These are phyloP conservation scores for Catharus ustulatus DNA, from an alignment of 2,797 vertebrate genomes.

Conservation along the genomic window DNA sequence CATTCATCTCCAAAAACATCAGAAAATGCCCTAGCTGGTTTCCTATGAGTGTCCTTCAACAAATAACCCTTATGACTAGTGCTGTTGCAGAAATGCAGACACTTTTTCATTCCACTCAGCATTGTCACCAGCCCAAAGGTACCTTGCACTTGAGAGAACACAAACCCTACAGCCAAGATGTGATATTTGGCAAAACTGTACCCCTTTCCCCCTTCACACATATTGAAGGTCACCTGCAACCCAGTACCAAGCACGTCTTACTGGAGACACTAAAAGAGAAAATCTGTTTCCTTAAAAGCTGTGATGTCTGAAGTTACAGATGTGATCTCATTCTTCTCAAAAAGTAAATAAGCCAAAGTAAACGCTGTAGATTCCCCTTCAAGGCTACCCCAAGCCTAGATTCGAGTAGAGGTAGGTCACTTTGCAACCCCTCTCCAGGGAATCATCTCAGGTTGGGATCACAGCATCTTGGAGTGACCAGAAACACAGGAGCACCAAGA, in stretches of 20 bases:
- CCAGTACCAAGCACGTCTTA: background rate
- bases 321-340: background rate
- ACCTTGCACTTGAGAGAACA: background rate
- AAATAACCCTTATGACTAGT: background rate
- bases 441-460: background rate
- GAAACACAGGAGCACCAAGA: accelerated
- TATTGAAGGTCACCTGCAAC: background rate
- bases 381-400: too few species aligned
- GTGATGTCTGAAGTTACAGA: accelerated
- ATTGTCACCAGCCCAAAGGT: background rate
- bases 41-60: background rate
- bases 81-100: background rate
- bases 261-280: background rate
- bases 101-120: background rate
- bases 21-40: background rate
- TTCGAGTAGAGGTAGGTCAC: background rate
- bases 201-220: background rate
- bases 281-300: background rate
- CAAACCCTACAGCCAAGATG: background rate
- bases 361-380: accelerated
- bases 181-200: accelerated
- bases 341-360: background rate
- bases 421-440: background rate
- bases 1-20: background rate
- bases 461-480: background rate